Conservation (phyloP, 1,140 invertebrate genomes). For the Cyclargus thomasi region DNA sequence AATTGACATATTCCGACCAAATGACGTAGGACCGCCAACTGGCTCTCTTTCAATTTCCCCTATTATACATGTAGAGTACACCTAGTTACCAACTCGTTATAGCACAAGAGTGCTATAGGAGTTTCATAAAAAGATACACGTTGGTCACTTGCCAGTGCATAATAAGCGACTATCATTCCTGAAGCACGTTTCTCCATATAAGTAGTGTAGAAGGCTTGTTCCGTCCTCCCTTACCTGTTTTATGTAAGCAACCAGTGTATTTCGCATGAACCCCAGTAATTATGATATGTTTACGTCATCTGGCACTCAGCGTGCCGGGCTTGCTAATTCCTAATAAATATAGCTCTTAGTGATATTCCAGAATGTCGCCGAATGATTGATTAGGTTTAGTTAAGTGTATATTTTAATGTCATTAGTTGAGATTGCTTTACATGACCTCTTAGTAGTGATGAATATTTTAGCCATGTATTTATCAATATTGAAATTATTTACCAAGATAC, state of each 20-base stretch:
- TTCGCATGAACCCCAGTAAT: not conserved
- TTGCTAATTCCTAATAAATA: constrained; percentile 1
- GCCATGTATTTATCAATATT: not conserved
- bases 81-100: not conserved
- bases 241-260: not conserved
- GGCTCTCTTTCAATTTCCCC: too few species aligned
- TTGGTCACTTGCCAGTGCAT: not conserved
- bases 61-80: not conserved
- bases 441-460: not conserved
- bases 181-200: not conserved
- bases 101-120: not conserved
- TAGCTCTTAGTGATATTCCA: not conserved
- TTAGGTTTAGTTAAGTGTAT: not conserved
- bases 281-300: not conserved
- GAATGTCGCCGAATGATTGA: not conserved
- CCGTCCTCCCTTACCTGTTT: not conserved
- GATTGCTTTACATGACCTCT: not conserved
- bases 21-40: too few species aligned
- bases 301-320: not conserved
- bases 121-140: not conserved
- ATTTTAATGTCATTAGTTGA: not conserved
- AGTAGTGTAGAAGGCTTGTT: not conserved
- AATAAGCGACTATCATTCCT: not conserved
- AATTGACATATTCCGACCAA: too few species aligned
- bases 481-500: not conserved